Percentiles rank a stretch among this genome's conserved stretches.
These are phyloP conservation scores for Tupaia chinensis DNA, from an alignment of 2,113 vertebrate species.

Conservation along the genomic window DNA sequence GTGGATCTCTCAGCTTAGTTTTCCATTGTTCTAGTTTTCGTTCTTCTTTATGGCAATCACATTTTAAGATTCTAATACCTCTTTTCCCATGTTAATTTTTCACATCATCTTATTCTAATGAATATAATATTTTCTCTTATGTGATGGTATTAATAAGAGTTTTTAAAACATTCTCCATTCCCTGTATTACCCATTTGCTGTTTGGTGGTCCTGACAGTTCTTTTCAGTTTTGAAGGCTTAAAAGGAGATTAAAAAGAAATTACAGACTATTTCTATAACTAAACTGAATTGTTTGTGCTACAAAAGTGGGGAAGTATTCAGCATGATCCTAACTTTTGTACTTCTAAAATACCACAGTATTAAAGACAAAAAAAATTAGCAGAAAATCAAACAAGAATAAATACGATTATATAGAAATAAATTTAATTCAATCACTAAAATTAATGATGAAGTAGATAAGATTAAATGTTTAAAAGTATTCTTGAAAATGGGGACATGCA, in stretches of 20 bases:
- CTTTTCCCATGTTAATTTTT: not conserved
- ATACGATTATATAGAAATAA: conserved; percentile 71
- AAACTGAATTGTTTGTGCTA: not conserved
- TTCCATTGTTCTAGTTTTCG: conserved; percentile 1
- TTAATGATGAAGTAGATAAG: conserved; percentile 56
- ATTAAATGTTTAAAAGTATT: conserved; percentile 7
- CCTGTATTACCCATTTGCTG: not conserved
- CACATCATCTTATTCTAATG: not conserved
- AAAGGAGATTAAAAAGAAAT: conserved; percentile 28
- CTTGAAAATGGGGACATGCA: not conserved
- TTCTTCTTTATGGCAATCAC: not conserved
- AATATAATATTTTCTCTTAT: not conserved
- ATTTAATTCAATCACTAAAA: conserved; percentile 75
- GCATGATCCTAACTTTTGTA: not conserved
- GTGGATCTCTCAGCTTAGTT: not conserved
- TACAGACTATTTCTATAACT: conserved; percentile 1
- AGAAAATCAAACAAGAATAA: conserved; percentile 66
- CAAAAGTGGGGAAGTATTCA: not conserved
- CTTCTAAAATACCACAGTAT: conserved; percentile 22
- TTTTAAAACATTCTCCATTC: not conserved
- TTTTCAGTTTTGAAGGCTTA: conserved; percentile 39
- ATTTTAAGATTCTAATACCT: not conserved
- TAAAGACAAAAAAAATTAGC: conserved; percentile 46
- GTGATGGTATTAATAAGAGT: not conserved
- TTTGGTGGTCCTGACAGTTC: not conserved